phyloP scores from a whole-genome alignment of 2,113 vertebrate species.

The Macrotus californicus region DNA sequence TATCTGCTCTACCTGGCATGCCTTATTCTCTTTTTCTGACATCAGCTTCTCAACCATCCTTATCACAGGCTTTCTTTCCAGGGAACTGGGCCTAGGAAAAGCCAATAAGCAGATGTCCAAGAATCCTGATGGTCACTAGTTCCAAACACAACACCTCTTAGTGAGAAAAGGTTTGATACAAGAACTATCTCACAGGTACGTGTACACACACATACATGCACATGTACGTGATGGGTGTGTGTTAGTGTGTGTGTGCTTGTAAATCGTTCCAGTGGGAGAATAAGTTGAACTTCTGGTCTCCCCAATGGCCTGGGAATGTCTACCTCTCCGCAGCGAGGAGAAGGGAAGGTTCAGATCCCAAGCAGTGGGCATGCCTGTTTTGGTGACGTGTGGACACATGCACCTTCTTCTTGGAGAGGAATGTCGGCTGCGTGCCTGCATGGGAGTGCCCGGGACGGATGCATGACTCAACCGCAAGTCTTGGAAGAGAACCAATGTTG shows the following conservation, averaged over 20 bases:
- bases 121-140: not conserved
- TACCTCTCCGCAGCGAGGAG: not conserved
- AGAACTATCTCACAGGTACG: not conserved
- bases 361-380: not conserved
- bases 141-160: not conserved
- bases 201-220: fast-evolving
- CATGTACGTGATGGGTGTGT: not conserved
- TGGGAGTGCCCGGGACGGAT: slow-evolving; percentile 32
- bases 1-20: not conserved
- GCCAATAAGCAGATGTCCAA: not conserved
- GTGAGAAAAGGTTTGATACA: not conserved
- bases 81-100: not conserved
- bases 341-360: not conserved
- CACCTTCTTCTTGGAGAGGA: not conserved
- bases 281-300: not conserved
- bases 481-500: slow-evolving; percentile 35
- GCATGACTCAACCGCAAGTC: slow-evolving; percentile 19
- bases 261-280: not conserved
- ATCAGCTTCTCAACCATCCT: not conserved
- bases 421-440: slow-evolving; percentile 15
- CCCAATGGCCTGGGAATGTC: not conserved
- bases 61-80: not conserved
- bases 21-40: not conserved
- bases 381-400: slow-evolving; percentile 40
- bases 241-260: not conserved